Base-by-base conservation (phyloP, 2,888 invertebrate genomes). In the Spodoptera picta region DNA sequence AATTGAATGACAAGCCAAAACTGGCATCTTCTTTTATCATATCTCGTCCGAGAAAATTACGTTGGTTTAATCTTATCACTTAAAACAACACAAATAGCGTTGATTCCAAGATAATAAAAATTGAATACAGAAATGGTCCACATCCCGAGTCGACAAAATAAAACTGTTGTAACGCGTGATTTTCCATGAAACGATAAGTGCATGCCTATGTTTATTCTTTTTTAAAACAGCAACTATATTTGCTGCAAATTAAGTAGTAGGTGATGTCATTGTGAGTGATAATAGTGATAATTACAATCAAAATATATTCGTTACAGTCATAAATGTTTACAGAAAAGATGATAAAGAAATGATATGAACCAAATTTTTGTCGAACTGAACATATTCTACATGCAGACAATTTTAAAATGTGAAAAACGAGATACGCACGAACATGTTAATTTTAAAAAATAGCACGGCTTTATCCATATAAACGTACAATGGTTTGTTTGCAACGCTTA, bases 401-500 rank as follows among this genome's bases (percentile, higher is more conserved):
- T 63, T 49, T 61, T 42, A 48, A 59, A 48, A 68, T 24, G 42
- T 41, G 24, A 54, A 64, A 60, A 53, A 56, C 45, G 12, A 65
- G 23, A 50, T 60, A 43, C 54, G 47, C 62, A 57, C 54, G 47
- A 64, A 57, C 80, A 81, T 85, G 82, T 83, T 83, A 82, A 86
- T 87, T 88, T 27, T 86, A 69, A 74, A 86, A 88, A 88, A 84
- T 82, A 73, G 57, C 74, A 79, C 71, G 76, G 81, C 75, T 82
- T 81, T 81, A 83, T 79, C 75, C 82, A 79, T 80, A 83, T 81
- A 77, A 81, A 83, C 84, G 76, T 76, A 87, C 84, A 90, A 87
- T 85, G 81, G 85, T 83, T 79, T 88, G 88, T 87, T 88, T 89
- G 90, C 85, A 80, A 79, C 87, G 84, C 84, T 86, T 74, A 81